phyloP scores from a whole-genome alignment of 2,113 vertebrate species.

The Craseonycteris thonglongyai region DNA sequence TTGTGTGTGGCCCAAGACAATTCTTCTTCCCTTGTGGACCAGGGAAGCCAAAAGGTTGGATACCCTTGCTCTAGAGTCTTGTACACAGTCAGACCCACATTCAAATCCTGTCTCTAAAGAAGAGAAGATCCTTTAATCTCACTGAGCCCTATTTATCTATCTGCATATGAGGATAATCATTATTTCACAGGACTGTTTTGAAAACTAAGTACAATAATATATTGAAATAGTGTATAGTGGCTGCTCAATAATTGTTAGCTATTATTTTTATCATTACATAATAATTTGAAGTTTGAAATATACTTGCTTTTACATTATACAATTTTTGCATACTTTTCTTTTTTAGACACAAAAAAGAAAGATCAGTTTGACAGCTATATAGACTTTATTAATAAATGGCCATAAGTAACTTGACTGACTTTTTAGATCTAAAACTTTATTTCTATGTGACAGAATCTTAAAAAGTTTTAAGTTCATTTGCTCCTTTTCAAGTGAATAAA shows the following conservation, averaged over 20 bases:
- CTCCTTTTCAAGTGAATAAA: background rate
- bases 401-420: background rate
- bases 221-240: background rate
- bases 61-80: background rate
- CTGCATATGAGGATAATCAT: background rate
- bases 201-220: background rate
- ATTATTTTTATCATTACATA: background rate
- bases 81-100: background rate
- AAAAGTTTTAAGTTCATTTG: conserved; percentile 33
- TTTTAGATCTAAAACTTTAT: conserved; percentile 9
- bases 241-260: background rate
- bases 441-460: background rate
- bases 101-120: background rate
- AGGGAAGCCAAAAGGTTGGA: no score
- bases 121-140: background rate
- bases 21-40: no score
- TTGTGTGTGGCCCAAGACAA: no score
- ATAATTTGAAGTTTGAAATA: background rate
- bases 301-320: background rate
- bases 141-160: background rate
- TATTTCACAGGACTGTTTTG: background rate
- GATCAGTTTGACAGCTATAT: background rate
- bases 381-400: background rate
- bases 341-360: background rate
- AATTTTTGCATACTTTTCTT: background rate